Evolutionary conservation across 2,113 vertebrate species (phyloP).

Genomic region (Cochlearius cochlearius): DNA sequence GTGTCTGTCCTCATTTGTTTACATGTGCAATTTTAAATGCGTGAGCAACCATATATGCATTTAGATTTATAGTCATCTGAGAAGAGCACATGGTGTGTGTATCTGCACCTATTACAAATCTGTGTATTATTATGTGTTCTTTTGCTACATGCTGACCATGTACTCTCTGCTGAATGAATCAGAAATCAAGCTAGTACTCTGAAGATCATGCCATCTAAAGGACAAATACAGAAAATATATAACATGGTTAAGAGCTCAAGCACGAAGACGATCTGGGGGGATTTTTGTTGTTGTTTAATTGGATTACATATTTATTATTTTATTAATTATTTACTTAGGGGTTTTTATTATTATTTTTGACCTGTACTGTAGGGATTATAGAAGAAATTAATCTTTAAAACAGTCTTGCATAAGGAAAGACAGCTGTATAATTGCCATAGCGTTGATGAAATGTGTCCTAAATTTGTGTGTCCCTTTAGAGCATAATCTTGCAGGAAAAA

Average conservation of each 20-base stretch:
- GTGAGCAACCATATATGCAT: not conserved
- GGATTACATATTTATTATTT: constrained; percentile 22
- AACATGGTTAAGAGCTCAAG: not conserved
- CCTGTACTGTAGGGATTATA: not conserved
- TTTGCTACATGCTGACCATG: not conserved
- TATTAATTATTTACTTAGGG: constrained; percentile 33
- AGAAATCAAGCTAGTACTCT: not conserved
- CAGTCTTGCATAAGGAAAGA: not conserved
- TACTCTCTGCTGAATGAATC: not conserved
- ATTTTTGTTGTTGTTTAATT: constrained; percentile 9
- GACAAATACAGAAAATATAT: not conserved
- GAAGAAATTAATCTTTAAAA: constrained; percentile 18
- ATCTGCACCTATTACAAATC: not conserved
- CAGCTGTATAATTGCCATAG: not conserved
- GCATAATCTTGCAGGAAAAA: not conserved
- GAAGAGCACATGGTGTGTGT: not conserved
- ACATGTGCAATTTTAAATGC: not conserved
- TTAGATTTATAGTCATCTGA: not conserved
- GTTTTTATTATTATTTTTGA: not conserved
- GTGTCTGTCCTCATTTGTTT: not conserved
- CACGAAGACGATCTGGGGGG: not conserved
- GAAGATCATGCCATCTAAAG: constrained; percentile 38
- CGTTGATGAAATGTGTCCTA: not conserved
- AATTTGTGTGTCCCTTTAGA: not conserved
- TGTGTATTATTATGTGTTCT: not conserved